A percentile compares a stretch with the other conserved stretches of the same genome.
These are phyloP conservation scores for Noctua pronuba DNA, from an alignment of 2,888 invertebrate genomes.

Conservation along the genomic window DNA sequence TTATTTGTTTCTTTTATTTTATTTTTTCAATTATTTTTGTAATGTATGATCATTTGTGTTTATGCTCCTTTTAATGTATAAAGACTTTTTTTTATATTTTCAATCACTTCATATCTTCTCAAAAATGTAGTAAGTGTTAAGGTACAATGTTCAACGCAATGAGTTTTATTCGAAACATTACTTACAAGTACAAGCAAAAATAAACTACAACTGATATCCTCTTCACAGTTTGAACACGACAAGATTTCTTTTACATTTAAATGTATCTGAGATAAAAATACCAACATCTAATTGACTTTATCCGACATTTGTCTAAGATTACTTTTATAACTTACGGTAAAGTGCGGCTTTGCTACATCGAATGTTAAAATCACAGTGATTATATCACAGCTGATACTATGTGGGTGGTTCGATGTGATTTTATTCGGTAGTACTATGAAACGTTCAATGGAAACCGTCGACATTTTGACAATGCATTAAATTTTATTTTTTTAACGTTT, in stretches of 20 bases:
- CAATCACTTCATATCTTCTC: background rate
- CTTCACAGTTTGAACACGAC: slow-evolving; percentile 57
- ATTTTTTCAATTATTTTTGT: too few relatives aligned
- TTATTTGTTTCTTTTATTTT: too few relatives aligned
- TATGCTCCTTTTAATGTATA: too few relatives aligned
- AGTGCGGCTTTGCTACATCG: slow-evolving; percentile 51
- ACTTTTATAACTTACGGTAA: slow-evolving; percentile 62
- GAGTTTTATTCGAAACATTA: background rate
- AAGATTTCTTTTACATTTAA: slow-evolving; percentile 62
- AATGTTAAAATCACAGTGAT: slow-evolving; percentile 44
- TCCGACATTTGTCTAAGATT: slow-evolving; percentile 68
- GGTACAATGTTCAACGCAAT: background rate
- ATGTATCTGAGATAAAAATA: slow-evolving; percentile 66
- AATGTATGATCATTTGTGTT: too few relatives aligned
- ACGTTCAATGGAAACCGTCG: slow-evolving; percentile 22
- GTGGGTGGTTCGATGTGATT: slow-evolving; percentile 21
- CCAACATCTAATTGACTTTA: slow-evolving; percentile 68
- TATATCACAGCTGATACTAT: slow-evolving; percentile 4
- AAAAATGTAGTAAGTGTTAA: background rate
- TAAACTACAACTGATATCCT: slow-evolving; percentile 41
- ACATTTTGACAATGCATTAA: slow-evolving; percentile 25
- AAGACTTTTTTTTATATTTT: too few relatives aligned
- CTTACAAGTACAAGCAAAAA: slow-evolving; percentile 19
- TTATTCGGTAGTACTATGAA: slow-evolving; percentile 33
- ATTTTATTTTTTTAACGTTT: slow-evolving; percentile 22